phyloP scores from a whole-genome alignment of 2,888 invertebrate species.

The Aphodius sticticus region DNA sequence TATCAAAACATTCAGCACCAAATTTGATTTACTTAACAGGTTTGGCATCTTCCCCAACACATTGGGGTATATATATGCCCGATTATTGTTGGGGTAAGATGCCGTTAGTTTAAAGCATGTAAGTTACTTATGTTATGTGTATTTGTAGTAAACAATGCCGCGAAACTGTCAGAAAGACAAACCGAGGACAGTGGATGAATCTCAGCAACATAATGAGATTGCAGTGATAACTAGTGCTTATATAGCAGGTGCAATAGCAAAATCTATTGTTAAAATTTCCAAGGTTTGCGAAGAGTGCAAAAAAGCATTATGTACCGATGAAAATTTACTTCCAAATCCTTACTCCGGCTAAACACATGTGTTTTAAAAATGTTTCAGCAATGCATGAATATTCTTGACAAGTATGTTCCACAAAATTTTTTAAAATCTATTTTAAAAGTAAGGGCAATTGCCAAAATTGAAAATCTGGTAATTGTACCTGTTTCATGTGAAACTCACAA shows the following conservation, averaged over 20 bases:
- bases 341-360: background rate
- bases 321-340: background rate
- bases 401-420: background rate
- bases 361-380: background rate
- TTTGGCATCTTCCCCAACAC: too few relatives aligned
- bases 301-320: background rate
- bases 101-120: too few relatives aligned
- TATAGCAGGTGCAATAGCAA: slow-evolving; percentile 44
- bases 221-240: background rate
- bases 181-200: too few relatives aligned
- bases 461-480: background rate
- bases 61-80: too few relatives aligned
- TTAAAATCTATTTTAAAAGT: background rate
- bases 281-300: background rate
- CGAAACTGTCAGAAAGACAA: too few relatives aligned
- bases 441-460: background rate
- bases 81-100: too few relatives aligned
- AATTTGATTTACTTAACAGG: background rate
- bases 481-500: background rate
- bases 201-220: slow-evolving; percentile 49
- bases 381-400: background rate
- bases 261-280: slow-evolving; percentile 50
- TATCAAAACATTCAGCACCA: background rate
- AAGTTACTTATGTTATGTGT: too few relatives aligned
- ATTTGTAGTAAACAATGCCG: background rate